Evolutionary conservation across 2,888 invertebrate species (phyloP), one percentile per base, ranked within the genome.

Genomic region (Metacarcinus magister): DNA sequence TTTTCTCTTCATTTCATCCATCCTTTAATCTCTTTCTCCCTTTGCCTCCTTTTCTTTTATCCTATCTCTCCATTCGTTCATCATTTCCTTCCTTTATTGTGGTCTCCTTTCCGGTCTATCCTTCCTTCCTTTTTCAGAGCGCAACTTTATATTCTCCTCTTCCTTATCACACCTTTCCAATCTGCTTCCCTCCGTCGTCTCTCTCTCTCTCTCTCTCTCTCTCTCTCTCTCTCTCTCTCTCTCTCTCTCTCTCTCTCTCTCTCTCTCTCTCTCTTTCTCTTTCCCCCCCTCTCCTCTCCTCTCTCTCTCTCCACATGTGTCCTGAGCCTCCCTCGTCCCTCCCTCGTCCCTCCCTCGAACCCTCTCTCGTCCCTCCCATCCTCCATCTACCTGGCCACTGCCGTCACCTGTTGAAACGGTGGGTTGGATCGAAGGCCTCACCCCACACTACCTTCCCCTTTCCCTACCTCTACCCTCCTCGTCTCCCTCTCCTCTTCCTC

Each of bases 381-480:
- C 82, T 32, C 32, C 82, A 4, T 82, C 82, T 82, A 82, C 82
- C 82, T 82, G 32, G 8, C 82, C 48, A 23, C 48, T 91, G 23
- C 44, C 91, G 28, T 91, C 82, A 82, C 82, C 82, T 82, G 82
- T 82, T 82, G 82, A 82, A 82, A 82, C 82, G 82, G 2, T 67
- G 82, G 82, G 32, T 23, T 82, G 82, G 82, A 82, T 82, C 82
- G 82, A 82, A 82, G 82, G 10, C 82, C 32, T 32, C 5, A 32
- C 82, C 32, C 82, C 82, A 10, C 32, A 13, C 32, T 28, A 8
- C 82, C 4, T 32, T 23, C 32, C 32, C 82, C 82, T 82, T 10
- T 23, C 19, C 82, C 32, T 32, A 2, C 32, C 28, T 13, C 32
- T 5, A 5, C 5, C 32, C 32, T 82, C 28, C 13, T 10, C 28